Evolutionary conservation across 2,113 vertebrate genomes (phyloP), one percentile per base, ranked within the genome.

Genomic region (Saccopteryx leptura): DNA sequence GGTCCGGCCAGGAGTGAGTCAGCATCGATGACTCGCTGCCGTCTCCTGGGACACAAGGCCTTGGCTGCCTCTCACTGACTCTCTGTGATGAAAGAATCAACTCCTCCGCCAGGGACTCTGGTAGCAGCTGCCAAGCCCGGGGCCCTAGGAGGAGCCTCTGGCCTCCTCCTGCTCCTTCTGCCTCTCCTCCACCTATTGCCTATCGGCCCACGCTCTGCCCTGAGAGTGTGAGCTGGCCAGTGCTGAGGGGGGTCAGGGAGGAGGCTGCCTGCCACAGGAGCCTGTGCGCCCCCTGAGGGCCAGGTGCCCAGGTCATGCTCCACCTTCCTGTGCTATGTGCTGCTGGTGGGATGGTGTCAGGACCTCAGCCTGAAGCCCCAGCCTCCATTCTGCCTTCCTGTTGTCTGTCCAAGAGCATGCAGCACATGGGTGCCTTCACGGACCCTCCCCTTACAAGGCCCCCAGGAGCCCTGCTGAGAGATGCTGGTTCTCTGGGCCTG

Each of bases 401-500:
- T 17, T 79, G 26, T 48, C 39, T 52, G 86, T 58, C 52, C 18
- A 15, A 61, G 39, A 63, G n/a, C 33, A 8, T 18, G 58, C 21
- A n/a, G 14, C 24, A 2, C n/a, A 1, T 10, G 21, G 28, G 46
- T 28, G 58, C 75, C 69, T 26, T 76, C 39, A 33, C 0, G n/a
- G 39, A 63, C 26, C 9, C 2, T 24, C 21, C 50, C 28, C 26
- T 21, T 28, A 61, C 11, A 61, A 33, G 33, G 63, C 4, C 58
- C 52, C 63, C 50, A 5, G 71, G 31, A 56, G 69, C 46, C 15
- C 46, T 60, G 84, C 15, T 31, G 33, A 60, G 76, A 88, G 18
- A 11, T 0, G 0, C 52, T 11, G 15, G n/a, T n/a, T 21, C 79
- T 15, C 7, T 6, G 17, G 14, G n/a, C 68, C 60, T 50, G n/a